Conservation (phyloP, 2,797 vertebrate species). For the Tauraco hartlaubi region DNA sequence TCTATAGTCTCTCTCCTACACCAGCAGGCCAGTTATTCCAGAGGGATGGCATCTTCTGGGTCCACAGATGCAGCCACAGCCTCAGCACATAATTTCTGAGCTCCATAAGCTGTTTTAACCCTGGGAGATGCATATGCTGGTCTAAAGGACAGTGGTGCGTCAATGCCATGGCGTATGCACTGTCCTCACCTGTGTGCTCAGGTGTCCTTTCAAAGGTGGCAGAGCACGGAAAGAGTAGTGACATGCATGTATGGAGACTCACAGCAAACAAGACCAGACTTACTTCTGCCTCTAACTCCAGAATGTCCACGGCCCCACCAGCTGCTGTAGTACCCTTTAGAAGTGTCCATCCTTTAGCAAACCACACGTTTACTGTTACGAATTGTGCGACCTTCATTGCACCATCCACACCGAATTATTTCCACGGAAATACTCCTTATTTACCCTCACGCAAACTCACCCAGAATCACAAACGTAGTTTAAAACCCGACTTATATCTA, state of each 20-base stretch:
- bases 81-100: neutral
- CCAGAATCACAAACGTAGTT: neutral
- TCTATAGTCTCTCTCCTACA: neutral
- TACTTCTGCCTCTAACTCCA: neutral
- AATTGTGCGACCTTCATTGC: neutral
- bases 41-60: neutral
- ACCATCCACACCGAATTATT: neutral
- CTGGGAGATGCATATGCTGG: neutral
- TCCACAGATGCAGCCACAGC: neutral
- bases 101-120: neutral
- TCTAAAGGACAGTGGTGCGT: neutral
- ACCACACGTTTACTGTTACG: neutral
- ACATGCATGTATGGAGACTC: neutral
- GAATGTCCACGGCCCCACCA: too few species aligned
- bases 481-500: neutral
- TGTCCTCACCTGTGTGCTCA: neutral
- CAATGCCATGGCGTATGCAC: neutral
- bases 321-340: neutral
- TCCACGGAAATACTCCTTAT: neutral
- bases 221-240: neutral
- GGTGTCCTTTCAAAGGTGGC: neutral
- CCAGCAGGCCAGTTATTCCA: neutral
- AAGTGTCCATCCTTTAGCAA: neutral
- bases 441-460: neutral
- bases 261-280: neutral